Conservation (phyloP, 2,113 vertebrate species). For the Eulemur macaco region DNA sequence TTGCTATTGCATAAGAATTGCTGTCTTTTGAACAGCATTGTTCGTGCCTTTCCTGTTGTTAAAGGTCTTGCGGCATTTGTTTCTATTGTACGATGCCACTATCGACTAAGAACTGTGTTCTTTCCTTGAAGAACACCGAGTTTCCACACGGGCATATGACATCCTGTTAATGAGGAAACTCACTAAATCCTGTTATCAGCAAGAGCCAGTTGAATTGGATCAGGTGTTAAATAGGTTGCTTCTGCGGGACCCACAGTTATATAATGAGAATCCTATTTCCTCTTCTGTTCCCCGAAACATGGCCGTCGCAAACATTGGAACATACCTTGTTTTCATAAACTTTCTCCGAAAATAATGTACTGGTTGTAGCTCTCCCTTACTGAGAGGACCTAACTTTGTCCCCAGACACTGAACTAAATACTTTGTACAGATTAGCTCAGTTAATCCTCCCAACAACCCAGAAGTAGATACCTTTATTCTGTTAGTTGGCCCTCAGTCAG, state of each 20-base stretch:
- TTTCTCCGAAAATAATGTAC: neutral
- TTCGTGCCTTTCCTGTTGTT: neutral
- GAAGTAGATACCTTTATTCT: neutral
- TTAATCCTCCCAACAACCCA: neutral
- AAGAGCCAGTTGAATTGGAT: slow-evolving; percentile 31
- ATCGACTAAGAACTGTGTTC: neutral
- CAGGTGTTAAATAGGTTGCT: slow-evolving; percentile 41
- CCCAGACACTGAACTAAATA: neutral
- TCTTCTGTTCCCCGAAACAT: neutral
- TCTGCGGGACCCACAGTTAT: neutral
- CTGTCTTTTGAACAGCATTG: slow-evolving; percentile 1
- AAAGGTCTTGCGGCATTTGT: neutral
- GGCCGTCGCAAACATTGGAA: neutral
- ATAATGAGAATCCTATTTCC: neutral
- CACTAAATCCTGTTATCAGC: slow-evolving; percentile 50
- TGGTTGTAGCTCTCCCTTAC: neutral
- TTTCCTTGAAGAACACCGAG: neutral
- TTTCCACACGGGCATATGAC: neutral
- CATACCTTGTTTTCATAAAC: neutral
- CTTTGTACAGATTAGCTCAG: neutral
- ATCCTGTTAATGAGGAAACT: slow-evolving; percentile 41
- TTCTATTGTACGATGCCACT: neutral
- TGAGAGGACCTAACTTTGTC: neutral
- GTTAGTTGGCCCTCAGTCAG: neutral
- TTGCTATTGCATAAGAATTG: neutral